A percentile compares a stretch with the other conserved stretches of the same genome.
These are phyloP conservation scores for Lordiphosa fenestrarum DNA, from an alignment of 2,888 invertebrate species.

Conservation along the genomic window DNA sequence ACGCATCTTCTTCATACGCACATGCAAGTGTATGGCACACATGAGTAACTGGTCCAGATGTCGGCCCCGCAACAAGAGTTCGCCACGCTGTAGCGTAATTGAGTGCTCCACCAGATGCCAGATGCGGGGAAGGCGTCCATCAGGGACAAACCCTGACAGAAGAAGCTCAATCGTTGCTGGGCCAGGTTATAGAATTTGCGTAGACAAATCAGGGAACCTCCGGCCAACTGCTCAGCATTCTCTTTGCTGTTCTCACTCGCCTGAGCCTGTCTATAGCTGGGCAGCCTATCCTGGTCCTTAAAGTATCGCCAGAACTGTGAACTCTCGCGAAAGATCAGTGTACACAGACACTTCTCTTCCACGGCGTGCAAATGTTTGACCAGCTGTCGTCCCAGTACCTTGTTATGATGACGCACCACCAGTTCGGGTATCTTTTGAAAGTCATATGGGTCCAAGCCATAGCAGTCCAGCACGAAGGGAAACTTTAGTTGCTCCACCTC, in stretches of 20 bases:
- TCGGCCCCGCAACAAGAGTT: constrained; percentile 42
- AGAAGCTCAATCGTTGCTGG: constrained; percentile 28
- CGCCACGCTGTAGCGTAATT: constrained; percentile 22
- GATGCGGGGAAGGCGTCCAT: constrained; percentile 24
- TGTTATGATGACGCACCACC: constrained; percentile 43
- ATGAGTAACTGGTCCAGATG: constrained; percentile 53
- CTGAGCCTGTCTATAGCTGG: constrained; percentile 14
- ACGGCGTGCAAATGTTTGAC: constrained; percentile 41
- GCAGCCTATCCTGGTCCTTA: constrained; percentile 6
- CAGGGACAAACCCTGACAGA: constrained; percentile 40
- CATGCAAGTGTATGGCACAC: constrained; percentile 52
- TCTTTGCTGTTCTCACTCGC: constrained; percentile 22
- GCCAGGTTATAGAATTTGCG: constrained; percentile 58
- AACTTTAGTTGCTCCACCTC: constrained; percentile 24
- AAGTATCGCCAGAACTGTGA: constrained; percentile 48
- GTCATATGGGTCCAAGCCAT: constrained; percentile 45
- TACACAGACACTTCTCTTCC: constrained; percentile 44
- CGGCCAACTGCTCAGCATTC: constrained; percentile 9
- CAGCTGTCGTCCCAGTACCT: constrained; percentile 35
- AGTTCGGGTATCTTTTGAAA: constrained; percentile 58
- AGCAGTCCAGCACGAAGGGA: constrained; percentile 50
- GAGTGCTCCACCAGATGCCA: constrained; percentile 60
- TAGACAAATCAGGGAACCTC: constrained; percentile 43
- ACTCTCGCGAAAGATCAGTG: constrained; percentile 44
- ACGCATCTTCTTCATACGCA: constrained; percentile 16